Conservation (phyloP, 1,140 invertebrate species). For the Drosophila truncata region DNA sequence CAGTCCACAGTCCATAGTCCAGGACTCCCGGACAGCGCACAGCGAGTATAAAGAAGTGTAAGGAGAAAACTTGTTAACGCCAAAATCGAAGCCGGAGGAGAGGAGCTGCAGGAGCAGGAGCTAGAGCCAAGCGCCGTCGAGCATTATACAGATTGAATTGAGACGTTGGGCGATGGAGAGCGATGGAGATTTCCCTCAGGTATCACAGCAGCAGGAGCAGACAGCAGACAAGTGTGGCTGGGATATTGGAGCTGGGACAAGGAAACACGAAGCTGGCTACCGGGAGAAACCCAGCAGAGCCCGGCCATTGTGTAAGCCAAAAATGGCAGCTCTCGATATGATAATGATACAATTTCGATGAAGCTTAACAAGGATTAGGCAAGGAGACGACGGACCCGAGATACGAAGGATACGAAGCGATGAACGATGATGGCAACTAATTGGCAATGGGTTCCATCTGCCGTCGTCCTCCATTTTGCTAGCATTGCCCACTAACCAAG, state of each 20-base stretch:
- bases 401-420: conserved; percentile 14
- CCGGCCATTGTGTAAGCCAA: conserved; percentile 53
- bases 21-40: conserved; percentile 9
- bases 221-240: conserved; percentile 5
- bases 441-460: conserved; percentile 56
- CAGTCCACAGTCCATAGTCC: not conserved
- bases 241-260: conserved; percentile 1
- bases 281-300: not conserved
- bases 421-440: conserved; percentile 76
- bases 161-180: conserved; percentile 35
- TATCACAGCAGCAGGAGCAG: conserved; percentile 21
- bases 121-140: conserved; percentile 11
- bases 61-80: conserved; percentile 75
- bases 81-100: conserved; percentile 52
- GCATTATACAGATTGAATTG: conserved; percentile 55
- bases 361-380: conserved; percentile 75
- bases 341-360: conserved; percentile 83
- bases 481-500: conserved; percentile 31
- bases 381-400: not conserved
- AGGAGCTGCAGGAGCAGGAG: not conserved
- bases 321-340: conserved; percentile 76
- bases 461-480: conserved; percentile 2
- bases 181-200: conserved; percentile 74
- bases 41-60: conserved; percentile 44
- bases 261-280: not conserved